Conservation (phyloP, 64 coral and sea anemone species). For the Trachythela sp. region DNA sequence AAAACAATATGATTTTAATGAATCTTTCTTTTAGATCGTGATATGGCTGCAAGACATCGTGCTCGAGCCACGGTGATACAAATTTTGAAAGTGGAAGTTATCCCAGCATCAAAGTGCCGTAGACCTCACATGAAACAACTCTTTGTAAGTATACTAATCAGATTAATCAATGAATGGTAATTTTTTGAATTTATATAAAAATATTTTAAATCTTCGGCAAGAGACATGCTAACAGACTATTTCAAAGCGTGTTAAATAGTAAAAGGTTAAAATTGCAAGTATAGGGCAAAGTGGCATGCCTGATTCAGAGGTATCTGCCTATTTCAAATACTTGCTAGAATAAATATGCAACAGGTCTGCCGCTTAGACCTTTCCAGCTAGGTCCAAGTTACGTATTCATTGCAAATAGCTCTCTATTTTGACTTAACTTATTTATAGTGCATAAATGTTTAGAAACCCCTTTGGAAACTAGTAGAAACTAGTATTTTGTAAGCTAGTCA, state of each 20-base stretch:
- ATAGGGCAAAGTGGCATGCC: conserved; percentile 2
- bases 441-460: too few species aligned
- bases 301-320: not conserved
- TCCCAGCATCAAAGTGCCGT: conserved; percentile 72
- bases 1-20: too few species aligned
- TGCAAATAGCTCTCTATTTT: not conserved
- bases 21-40: conserved; percentile 63
- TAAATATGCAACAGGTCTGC: not conserved
- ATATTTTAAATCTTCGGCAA: too few species aligned
- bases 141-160: conserved; percentile 58
- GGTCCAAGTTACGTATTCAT: not conserved
- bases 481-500: too few species aligned
- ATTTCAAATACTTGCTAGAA: not conserved
- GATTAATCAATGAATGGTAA: too few species aligned
- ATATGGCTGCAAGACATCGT: conserved; percentile 98
- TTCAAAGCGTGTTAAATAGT: too few species aligned
- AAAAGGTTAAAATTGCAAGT: not conserved
- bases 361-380: not conserved
- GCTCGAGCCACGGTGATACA: conserved; percentile 79
- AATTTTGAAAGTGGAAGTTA: conserved; percentile 81
- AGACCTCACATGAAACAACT: conserved; percentile 87
- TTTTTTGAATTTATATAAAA: too few species aligned
- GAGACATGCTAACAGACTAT: too few species aligned
- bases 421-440: too few species aligned
- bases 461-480: too few species aligned